phyloP scores from a whole-genome alignment of 2,113 vertebrate genomes.

The Eubucco bourcierii region DNA sequence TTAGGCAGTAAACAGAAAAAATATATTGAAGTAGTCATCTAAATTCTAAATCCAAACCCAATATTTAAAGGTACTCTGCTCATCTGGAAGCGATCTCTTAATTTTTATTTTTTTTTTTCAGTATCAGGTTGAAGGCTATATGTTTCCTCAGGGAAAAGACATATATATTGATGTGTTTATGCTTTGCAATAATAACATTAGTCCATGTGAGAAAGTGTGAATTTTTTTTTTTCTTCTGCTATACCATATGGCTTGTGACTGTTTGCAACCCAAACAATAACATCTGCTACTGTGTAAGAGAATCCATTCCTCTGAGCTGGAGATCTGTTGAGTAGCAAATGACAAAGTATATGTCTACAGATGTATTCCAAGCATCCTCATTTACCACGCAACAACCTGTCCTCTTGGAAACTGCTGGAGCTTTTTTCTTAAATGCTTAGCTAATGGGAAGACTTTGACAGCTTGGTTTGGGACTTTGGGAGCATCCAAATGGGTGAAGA shows the following conservation, averaged over 20 bases:
- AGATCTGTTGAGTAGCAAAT: constrained; percentile 49
- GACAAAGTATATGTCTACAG: constrained; percentile 32
- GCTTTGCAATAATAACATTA: constrained; percentile 79
- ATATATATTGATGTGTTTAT: constrained; percentile 73
- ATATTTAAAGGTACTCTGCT: constrained; percentile 49
- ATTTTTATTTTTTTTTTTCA: constrained; percentile 36
- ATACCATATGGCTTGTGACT: constrained; percentile 79
- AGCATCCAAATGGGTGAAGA: neutral
- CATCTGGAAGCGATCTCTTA: constrained; percentile 8
- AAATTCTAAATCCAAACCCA: neutral
- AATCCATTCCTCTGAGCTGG: constrained; percentile 62
- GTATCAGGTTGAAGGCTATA: constrained; percentile 38
- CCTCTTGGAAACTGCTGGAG: neutral
- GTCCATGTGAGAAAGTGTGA: constrained; percentile 76
- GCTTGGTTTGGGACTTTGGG: neutral
- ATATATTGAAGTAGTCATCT: neutral
- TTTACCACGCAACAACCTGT: constrained; percentile 19
- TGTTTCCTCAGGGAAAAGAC: constrained; percentile 63
- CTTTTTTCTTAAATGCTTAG: neutral
- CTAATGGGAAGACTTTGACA: neutral
- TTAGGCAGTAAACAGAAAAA: neutral
- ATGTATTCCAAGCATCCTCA: constrained; percentile 39
- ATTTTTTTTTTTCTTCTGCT: constrained; percentile 63
- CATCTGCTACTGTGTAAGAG: constrained; percentile 71
- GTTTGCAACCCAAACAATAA: constrained; percentile 76